Percentiles rank a stretch among this genome's conserved stretches.
phyloP scores from a whole-genome alignment of 2,113 vertebrate genomes.

The Amblyopsis rosae region DNA sequence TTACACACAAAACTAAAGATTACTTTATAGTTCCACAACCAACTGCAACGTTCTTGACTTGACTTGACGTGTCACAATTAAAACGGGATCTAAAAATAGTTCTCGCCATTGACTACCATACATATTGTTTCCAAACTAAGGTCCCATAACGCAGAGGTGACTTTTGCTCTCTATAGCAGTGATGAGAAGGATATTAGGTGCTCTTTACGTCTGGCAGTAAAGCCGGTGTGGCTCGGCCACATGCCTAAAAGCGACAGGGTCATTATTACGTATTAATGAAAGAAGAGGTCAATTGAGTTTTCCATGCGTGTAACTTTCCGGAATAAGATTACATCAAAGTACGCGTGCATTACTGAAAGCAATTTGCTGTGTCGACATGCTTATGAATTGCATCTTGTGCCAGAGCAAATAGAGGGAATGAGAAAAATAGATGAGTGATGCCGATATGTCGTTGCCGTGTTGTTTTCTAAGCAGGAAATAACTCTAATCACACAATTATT shows the following conservation, averaged over 20 bases:
- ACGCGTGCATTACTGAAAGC: constrained; percentile 17
- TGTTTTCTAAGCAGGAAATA: constrained; percentile 28
- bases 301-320: background rate
- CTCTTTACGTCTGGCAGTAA: background rate
- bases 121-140: too few species aligned
- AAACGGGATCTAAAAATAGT: too few species aligned
- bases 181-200: constrained; percentile 3
- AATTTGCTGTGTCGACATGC: constrained; percentile 23
- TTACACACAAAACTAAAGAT: too few species aligned
- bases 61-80: too few species aligned
- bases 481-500: constrained; percentile 49
- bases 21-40: too few species aligned
- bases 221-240: constrained; percentile 1
- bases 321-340: constrained; percentile 15
- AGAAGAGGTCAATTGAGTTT: constrained; percentile 26
- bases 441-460: background rate
- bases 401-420: constrained; percentile 31
- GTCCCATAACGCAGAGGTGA: too few species aligned
- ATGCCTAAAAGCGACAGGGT: background rate
- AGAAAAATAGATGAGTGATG: constrained; percentile 27
- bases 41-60: too few species aligned
- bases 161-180: background rate
- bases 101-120: too few species aligned
- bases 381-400: constrained; percentile 1
- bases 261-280: constrained; percentile 12